Base-by-base conservation (phyloP, 64 coral and sea anemone species). In the Porites lutea region DNA sequence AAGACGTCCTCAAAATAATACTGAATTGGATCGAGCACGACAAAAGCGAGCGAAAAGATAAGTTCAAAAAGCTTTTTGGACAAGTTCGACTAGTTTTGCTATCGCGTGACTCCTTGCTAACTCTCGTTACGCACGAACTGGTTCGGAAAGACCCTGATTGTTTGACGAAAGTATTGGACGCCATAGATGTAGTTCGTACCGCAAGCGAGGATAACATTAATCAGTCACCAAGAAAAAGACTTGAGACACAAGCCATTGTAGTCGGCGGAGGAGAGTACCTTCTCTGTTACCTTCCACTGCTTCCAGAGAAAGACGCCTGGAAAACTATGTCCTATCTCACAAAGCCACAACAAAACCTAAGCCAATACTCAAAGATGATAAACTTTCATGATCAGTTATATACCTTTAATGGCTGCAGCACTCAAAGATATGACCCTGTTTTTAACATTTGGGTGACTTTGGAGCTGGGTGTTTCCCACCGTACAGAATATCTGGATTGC, bases 211-310 rank as follows among this genome's bases (percentile, higher is more conserved):
- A 57, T 4, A 12, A 12, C 11, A 18, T 69, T 37, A 37, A 60
- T 2, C 72, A 89, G 4, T 16, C 46, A 64, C 54, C 64, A 75
- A 77, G 21, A 45, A 11, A 71, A 8, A 37, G 68, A 3, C 20
- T 60, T 19, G 53, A 57, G 60, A 78, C 44, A 21, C 87, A 64
- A 43, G 87, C 18, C 20, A 89, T 77, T 89, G 73, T 79, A 59
- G 75, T 12, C 23, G 49, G 21, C 23, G 72, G 37, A 57, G 55
- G 2, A 14, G 48, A 12, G 45, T 77, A 43, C 8, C 48, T n/a
- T 19, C 65, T 52, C 3, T 89, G 54, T 65, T 75, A 61, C 64
- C 57, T 54, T 46, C 45, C 66, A 21, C 27, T 66, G 23, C 20
- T 90, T 50, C 14, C n/a, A 59, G 2, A 18, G 6, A 81, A 54